Base-by-base conservation (phyloP, 2,888 invertebrate species). In the Eledona agricola region DNA sequence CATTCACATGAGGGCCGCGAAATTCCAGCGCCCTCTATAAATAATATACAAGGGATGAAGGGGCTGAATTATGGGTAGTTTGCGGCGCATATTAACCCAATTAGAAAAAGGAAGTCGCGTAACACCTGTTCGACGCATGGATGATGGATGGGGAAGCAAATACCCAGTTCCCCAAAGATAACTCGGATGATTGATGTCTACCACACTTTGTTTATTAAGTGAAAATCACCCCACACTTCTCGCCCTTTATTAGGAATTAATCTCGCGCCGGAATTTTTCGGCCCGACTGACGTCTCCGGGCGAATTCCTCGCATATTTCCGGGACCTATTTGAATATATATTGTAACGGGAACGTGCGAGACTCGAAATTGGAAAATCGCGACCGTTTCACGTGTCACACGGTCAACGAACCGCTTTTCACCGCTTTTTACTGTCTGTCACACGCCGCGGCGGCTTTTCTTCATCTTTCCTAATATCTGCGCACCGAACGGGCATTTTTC, bases 281-380 rank as follows among this genome's bases (percentile, higher is more conserved):
- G 35, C 46, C 47, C 12, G 37, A 37, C 38, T 40, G 50, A 50
- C 50, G 40, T 50, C 40, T 50, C 40, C n/a, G 40, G 40, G 50
- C 50, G 40, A 50, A 50, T 50, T 50, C 50, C 40, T 40, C 10
- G 50, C 50, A 50, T 50, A 50, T 50, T 50, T 40, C 25, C 11
- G 4, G 11, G 10, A 32, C 38, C 32, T 25, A 50, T 50, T 50
- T 50, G 50, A 50, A 50, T 50, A 50, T 50, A 50, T 50, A 50
- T 50, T 50, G 50, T 50, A 50, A 29, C 50, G 32, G 50, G 40
- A 50, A 45, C 46, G 46, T 46, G 46, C 26, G 35, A 35, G 35
- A 25, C 28, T 35, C 19, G 4, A 50, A 50, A 50, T 50, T 50
- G 50, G 50, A 50, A 50, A 40, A 50, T 50, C 50, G 50, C 29